Conservation (phyloP, 2,888 invertebrate species). For the Ochropleura leucogaster region DNA sequence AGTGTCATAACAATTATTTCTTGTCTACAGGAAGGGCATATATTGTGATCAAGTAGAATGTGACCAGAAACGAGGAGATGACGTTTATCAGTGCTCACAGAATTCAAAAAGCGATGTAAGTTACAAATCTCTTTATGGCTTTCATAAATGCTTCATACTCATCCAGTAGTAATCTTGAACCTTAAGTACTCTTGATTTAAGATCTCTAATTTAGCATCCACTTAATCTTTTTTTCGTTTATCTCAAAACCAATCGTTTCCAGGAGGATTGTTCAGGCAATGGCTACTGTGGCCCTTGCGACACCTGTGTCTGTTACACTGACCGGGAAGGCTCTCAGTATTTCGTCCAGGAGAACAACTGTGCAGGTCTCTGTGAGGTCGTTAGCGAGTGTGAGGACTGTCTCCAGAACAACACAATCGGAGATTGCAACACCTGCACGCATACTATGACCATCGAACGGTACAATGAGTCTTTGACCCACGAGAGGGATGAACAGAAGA, state of each 20-base stretch:
- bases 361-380: conserved; percentile 78
- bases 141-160: background rate
- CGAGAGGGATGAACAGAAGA: conserved; percentile 66
- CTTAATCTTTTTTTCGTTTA: background rate
- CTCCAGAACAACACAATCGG: conserved; percentile 68
- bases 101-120: conserved; percentile 73
- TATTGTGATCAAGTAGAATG: conserved; percentile 70
- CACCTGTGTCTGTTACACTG: conserved; percentile 77
- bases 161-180: background rate
- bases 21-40: conserved; percentile 71
- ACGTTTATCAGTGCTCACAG: conserved; percentile 68
- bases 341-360: conserved; percentile 78
- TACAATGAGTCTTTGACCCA: conserved; percentile 68
- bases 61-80: conserved; percentile 74
- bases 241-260: conserved; percentile 24
- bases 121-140: conserved; percentile 19
- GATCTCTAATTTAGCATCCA: background rate
- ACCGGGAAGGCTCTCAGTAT: conserved; percentile 80
- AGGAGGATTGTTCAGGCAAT: conserved; percentile 79
- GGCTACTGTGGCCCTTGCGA: conserved; percentile 79
- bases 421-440: conserved; percentile 61
- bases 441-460: conserved; percentile 44
- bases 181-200: background rate
- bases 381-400: conserved; percentile 76
- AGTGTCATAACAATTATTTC: conserved; percentile 13